Evolutionary conservation across 2,113 vertebrate genomes (phyloP).

Genomic region (Nycticorax nycticorax): DNA sequence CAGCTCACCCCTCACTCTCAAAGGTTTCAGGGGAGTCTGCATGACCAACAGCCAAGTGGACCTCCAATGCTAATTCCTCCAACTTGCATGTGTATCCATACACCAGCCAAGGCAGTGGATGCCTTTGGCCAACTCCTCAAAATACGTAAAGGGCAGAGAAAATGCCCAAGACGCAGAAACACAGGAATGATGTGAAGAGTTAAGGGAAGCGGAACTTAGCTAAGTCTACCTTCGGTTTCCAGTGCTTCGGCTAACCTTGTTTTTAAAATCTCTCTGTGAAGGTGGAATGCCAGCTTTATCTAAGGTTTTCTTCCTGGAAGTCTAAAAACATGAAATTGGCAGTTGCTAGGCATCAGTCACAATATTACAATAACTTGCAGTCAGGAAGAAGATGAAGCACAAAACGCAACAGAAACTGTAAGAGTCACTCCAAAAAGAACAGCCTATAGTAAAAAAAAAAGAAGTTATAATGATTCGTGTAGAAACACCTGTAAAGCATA

Average conservation of each 20-base stretch:
- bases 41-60: background rate
- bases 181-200: background rate
- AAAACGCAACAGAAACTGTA: background rate
- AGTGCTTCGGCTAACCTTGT: background rate
- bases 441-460: background rate
- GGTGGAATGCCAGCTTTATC: background rate
- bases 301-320: background rate
- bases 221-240: background rate
- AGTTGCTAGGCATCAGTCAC: constrained; percentile 29
- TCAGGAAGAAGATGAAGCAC: background rate
- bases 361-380: constrained; percentile 6
- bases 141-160: background rate
- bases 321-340: background rate
- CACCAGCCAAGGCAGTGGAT: rapidly evolving
- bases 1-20: background rate
- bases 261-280: background rate
- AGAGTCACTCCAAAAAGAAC: background rate
- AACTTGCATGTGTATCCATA: background rate
- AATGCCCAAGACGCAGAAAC: background rate
- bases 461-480: background rate
- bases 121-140: background rate
- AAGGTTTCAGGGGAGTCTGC: background rate
- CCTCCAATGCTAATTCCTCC: background rate
- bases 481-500: constrained; percentile 22
- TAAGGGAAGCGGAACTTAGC: background rate